A percentile compares a stretch with the other conserved stretches of the same genome.
Conservation (phyloP, 2,113 vertebrate species). For the Cololabis saira region DNA sequence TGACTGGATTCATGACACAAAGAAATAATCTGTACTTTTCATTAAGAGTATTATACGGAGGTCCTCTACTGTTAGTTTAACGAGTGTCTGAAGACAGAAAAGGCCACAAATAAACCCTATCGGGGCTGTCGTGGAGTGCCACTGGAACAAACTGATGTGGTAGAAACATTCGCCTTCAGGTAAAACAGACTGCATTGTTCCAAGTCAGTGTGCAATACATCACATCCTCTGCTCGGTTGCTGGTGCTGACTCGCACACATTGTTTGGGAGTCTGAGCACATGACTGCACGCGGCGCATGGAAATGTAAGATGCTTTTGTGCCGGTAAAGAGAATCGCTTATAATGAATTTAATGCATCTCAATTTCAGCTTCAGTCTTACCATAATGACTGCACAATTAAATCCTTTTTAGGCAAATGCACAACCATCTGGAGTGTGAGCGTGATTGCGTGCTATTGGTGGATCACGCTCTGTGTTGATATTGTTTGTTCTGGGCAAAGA, state of each 20-base stretch:
- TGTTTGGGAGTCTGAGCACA: conserved; percentile 64
- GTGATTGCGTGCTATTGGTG: conserved; percentile 37
- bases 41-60: no score
- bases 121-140: conserved; percentile 55
- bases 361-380: conserved; percentile 44
- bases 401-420: conserved; percentile 58
- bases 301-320: conserved; percentile 59
- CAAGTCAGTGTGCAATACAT: conserved; percentile 73
- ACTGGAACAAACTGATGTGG: conserved; percentile 68
- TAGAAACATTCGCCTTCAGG: conserved; percentile 68
- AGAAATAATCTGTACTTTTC: background rate
- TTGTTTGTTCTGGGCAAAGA: conserved; percentile 41
- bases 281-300: conserved; percentile 33
- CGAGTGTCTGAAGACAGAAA: background rate
- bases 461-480: conserved; percentile 42
- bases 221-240: conserved; percentile 65
- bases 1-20: background rate
- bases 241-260: conserved; percentile 69
- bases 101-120: conserved; percentile 49
- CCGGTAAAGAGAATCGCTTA: conserved; percentile 29
- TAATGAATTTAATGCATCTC: conserved; percentile 61
- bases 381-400: conserved; percentile 49
- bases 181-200: conserved; percentile 73
- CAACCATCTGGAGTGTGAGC: conserved; percentile 59
- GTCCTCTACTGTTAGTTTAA: background rate